phyloP scores from a whole-genome alignment of 2,113 vertebrate genomes.

The Tachycineta bicolor region DNA sequence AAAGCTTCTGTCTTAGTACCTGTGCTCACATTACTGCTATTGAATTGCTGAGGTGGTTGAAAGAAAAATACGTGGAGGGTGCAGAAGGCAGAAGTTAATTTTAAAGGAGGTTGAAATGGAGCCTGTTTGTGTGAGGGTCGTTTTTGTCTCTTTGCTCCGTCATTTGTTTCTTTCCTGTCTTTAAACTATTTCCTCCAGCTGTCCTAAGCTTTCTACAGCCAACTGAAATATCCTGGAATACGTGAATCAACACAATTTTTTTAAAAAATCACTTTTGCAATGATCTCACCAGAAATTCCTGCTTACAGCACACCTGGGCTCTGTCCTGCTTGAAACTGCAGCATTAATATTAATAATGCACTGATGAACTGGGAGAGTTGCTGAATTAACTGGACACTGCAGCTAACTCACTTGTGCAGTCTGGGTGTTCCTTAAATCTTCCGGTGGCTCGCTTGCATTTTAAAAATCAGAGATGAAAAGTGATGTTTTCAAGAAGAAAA shows the following conservation, averaged over 20 bases:
- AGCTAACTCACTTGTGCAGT: not conserved
- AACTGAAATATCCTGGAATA: constrained; percentile 38
- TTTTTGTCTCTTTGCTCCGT: not conserved
- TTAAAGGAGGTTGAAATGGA: not conserved
- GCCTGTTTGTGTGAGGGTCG: not conserved
- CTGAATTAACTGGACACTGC: not conserved
- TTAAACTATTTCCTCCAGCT: constrained; percentile 55
- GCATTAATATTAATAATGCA: not conserved
- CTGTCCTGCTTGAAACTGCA: not conserved
- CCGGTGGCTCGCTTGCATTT: not conserved
- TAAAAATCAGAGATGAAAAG: not conserved
- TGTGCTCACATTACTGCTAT: not conserved
- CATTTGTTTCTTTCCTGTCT: constrained; percentile 43
- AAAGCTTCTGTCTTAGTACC: not conserved
- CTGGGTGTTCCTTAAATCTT: not conserved
- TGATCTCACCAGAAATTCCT: not conserved
- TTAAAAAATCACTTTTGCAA: not conserved
- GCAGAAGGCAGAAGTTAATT: not conserved
- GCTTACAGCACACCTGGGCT: not conserved
- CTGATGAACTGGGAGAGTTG: not conserved
- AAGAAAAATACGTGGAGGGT: not conserved
- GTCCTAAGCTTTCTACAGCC: constrained; percentile 22
- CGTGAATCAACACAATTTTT: not conserved
- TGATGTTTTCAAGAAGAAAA: not conserved
- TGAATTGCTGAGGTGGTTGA: not conserved